A percentile compares a stretch with the other conserved stretches of the same genome.
Evolutionary conservation across 2,888 invertebrate species (phyloP).

Genomic region (Oxyteleia sp.): DNA sequence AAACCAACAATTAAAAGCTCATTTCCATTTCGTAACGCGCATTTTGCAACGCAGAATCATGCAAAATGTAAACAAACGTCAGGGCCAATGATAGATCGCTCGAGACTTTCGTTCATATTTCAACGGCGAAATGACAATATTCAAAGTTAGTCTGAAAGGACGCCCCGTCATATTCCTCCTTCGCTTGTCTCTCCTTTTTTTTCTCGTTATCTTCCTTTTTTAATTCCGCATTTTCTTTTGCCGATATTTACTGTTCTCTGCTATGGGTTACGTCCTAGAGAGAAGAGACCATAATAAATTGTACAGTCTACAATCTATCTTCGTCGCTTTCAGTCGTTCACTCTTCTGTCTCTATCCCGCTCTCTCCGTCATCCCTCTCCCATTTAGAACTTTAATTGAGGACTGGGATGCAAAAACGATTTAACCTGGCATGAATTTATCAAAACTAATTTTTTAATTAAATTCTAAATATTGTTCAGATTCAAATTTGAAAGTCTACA

Average conservation of each 20-base stretch:
- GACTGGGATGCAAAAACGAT: too few relatives aligned
- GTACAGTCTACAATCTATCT: conserved; percentile 65
- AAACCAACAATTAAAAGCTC: conserved; percentile 48
- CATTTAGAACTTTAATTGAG: too few relatives aligned
- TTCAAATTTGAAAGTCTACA: too few relatives aligned
- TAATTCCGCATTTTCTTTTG: conserved; percentile 51
- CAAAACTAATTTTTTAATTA: too few relatives aligned
- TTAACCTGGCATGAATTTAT: too few relatives aligned
- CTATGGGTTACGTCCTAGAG: conserved; percentile 54
- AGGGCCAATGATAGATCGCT: conserved; percentile 40
- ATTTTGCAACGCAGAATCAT: conserved; percentile 41
- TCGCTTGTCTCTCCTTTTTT: conserved; percentile 26
- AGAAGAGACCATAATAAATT: conserved; percentile 60
- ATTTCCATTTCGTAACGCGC: conserved; percentile 31
- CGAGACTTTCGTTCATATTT: conserved; percentile 38
- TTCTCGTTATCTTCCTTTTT: conserved; percentile 40
- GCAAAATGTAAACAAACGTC: conserved; percentile 56
- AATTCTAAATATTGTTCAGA: too few relatives aligned
- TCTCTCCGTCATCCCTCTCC: background rate
- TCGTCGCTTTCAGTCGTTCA: conserved; percentile 61
- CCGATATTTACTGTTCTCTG: conserved; percentile 56
- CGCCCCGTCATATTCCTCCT: conserved; percentile 40
- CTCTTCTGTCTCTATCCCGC: conserved; percentile 37
- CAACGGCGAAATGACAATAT: conserved; percentile 49
- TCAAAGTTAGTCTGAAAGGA: conserved; percentile 18